Conservation (phyloP, 2,888 invertebrate species). For the Drosophila meridiana region DNA sequence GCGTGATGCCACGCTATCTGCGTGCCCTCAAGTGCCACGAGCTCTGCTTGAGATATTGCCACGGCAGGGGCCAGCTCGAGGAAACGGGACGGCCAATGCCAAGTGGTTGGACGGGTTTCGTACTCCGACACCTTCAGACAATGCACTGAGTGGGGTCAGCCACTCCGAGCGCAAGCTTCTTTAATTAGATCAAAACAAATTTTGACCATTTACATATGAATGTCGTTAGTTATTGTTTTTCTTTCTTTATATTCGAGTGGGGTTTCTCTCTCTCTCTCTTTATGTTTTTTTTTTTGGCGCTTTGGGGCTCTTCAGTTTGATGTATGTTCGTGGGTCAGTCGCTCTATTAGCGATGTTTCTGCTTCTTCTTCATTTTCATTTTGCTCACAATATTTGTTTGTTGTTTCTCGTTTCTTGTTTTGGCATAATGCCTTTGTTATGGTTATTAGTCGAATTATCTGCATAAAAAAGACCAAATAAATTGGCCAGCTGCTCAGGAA, state of each 20-base stretch:
- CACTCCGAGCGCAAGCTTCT: conserved; percentile 49
- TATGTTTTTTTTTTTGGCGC: background rate
- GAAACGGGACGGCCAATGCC: conserved; percentile 63
- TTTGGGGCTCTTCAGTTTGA: conserved; percentile 41
- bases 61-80: background rate
- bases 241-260: conserved; percentile 4
- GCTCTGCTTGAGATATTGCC: conserved; percentile 15
- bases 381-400: conserved; percentile 12
- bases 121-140: conserved; percentile 38
- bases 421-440: conserved; percentile 47
- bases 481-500: conserved; percentile 23
- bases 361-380: conserved; percentile 16
- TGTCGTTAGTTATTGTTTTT: conserved; percentile 35
- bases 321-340: conserved; percentile 69
- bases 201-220: conserved; percentile 64
- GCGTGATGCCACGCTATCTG: conserved; percentile 53
- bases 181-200: conserved; percentile 72
- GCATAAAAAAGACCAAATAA: conserved; percentile 25
- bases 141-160: conserved; percentile 50
- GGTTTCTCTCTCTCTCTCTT: background rate
- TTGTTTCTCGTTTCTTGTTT: conserved; percentile 6
- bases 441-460: conserved; percentile 38
- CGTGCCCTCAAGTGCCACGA: conserved; percentile 58
- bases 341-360: conserved; percentile 45
- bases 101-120: conserved; percentile 71